These are phyloP conservation scores for Parus major DNA, from an alignment of 2,113 vertebrate species.

Conservation along the genomic window DNA sequence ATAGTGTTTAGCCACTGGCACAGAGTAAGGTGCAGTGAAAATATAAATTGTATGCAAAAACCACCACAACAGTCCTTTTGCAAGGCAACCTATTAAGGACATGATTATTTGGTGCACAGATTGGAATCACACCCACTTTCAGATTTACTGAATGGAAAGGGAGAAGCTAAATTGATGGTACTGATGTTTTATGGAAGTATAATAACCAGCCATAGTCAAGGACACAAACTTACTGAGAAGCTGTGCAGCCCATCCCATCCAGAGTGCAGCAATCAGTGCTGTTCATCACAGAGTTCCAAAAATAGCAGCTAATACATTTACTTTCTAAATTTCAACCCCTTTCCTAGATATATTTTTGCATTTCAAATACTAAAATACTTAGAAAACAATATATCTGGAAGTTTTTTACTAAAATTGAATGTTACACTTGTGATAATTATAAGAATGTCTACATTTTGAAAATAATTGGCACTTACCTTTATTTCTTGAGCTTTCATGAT, in stretches of 20 bases:
- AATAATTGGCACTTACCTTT: conserved; percentile 72
- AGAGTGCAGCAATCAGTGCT: neutral
- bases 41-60: neutral
- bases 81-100: neutral
- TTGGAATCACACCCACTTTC: neutral
- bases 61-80: neutral
- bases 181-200: neutral
- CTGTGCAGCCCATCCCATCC: neutral
- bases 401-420: neutral
- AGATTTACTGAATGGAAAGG: neutral
- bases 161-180: neutral
- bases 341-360: neutral
- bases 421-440: neutral
- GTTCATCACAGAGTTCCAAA: neutral
- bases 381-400: neutral
- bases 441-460: neutral
- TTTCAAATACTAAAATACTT: neutral
- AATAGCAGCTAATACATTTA: neutral
- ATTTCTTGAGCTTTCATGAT: conserved; percentile 71
- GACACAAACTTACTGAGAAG: neutral
- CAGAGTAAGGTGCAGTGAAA: neutral
- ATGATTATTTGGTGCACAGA: neutral
- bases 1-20: neutral
- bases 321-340: neutral
- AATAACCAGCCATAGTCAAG: neutral